phyloP scores from a whole-genome alignment of 2,888 invertebrate species.

The Electrophaes corylata region DNA sequence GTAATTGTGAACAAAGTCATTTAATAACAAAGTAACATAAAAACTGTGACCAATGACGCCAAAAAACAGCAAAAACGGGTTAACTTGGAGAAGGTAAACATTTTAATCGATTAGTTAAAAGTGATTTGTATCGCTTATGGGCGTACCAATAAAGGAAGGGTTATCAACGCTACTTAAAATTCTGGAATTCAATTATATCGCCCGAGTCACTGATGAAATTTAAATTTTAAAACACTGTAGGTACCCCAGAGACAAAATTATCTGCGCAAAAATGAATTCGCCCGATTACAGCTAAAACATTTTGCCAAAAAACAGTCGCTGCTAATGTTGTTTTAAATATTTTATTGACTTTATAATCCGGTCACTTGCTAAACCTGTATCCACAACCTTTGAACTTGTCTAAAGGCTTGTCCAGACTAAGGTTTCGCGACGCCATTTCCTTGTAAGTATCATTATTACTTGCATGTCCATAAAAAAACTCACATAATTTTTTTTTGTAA shows the following conservation, averaged over 20 bases:
- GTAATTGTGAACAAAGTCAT: slow-evolving; percentile 16
- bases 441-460: slow-evolving; percentile 15
- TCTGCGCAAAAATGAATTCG: slow-evolving; percentile 25
- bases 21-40: slow-evolving; percentile 18
- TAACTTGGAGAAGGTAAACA: slow-evolving; percentile 19
- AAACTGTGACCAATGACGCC: slow-evolving; percentile 21
- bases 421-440: slow-evolving; percentile 27
- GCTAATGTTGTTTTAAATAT: slow-evolving; percentile 55
- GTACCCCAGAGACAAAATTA: slow-evolving; percentile 15
- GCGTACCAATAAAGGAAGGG: slow-evolving; percentile 21
- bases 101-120: slow-evolving; percentile 28
- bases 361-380: slow-evolving; percentile 64
- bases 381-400: slow-evolving; percentile 71
- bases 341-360: slow-evolving; percentile 58
- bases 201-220: slow-evolving; percentile 16
- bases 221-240: slow-evolving; percentile 9
- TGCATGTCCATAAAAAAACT: not conserved
- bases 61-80: slow-evolving; percentile 31
- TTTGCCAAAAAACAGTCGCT: slow-evolving; percentile 49
- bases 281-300: slow-evolving; percentile 41
- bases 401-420: slow-evolving; percentile 49
- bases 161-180: slow-evolving; percentile 15
- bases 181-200: slow-evolving; percentile 12
- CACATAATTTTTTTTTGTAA: not conserved
- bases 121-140: slow-evolving; percentile 21